Evolutionary conservation across 1,140 invertebrate species (phyloP), one percentile per base, ranked within the genome.

Genomic region (Nasonia longicornis): DNA sequence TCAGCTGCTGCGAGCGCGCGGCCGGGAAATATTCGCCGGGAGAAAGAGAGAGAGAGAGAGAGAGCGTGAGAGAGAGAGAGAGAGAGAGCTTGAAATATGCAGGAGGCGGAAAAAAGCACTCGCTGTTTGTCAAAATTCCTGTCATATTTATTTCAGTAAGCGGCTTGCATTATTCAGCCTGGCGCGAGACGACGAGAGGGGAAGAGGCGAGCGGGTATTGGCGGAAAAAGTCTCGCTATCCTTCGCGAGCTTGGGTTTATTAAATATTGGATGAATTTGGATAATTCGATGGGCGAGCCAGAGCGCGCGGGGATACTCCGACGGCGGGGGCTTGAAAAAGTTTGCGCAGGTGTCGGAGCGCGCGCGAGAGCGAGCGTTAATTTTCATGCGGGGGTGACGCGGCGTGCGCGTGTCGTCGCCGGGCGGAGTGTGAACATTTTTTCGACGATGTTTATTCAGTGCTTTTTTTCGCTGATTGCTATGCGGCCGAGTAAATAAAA

Each of bases 111-210:
- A 75, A 69, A 76, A 74, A n/a, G 38, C 74, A 11, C 77, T 70
- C 58, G 42, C 63, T 76, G 77, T 79, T 79, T 79, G 71, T 82
- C 81, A 79, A 79, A 82, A 79, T 82, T 82, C 64, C 20, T 26
- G 64, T 74, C 71, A 78, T 82, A 82, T 79, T 82, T 82, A 82
- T 82, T 79, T 82, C 72, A 76, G 77, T 26, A 64, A 70, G 38
- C 8, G 76, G 42, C 52, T 45, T 78, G 76, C 69, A 78, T 82
- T 82, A 82, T 82, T 82, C 63, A 82, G 48, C 20, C 38, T 26
- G 0, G 1, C 2, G 0, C 29, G 45, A 3, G 26, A 38, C 16
- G 66, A 22, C n/a, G 31, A 35, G 31, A 72, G n/a, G 7, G 45
- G 58, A 0, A 26, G 26, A 26, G 26, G 26, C 26, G 26, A 26